Base-by-base conservation (phyloP, 2,797 vertebrate species). In the Emydoidea blandingii region DNA sequence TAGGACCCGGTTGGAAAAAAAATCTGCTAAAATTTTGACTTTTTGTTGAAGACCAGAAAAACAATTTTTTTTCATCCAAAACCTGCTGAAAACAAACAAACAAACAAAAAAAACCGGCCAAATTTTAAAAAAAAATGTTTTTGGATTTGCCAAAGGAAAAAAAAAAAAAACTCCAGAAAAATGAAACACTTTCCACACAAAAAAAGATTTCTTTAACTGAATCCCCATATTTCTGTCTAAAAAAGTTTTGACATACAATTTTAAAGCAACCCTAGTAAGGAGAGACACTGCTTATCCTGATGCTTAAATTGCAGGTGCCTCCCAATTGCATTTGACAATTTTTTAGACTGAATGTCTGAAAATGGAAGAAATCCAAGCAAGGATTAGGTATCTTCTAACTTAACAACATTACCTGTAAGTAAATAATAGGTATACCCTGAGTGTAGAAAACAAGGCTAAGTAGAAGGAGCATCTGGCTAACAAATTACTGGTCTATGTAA, bases 401-500 rank as follows among this genome's bases (percentile, higher is more conserved):
- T 93, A 88, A 90, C 41, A 93, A 89, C 79, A 81, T 90, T 83
- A 90, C 85, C 89, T 92, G 90, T 54, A 83, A 94, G 81, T 95
- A 97, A 97, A 92, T 95, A 96, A 84, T 93, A 89, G 85, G 62
- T 89, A 94, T 10, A 89, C 44, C 5, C 81, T 23, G 49, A 93
- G 79, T 74, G 95, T 54, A 97, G 92, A 96, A 96, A 97, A 94
- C 31, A 94, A 96, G 80, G 83, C 85, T 86, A 94, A 96, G 78
- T 54, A 25, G 85, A 83, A 85, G 44, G 88, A 94, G 34, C 91
- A 96, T 88, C 83, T 94, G 79, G 86, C 54, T 92, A 94, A 95
- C 88, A 90, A 84, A 86, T 53, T 95, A 78, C 93, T 86, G 62
- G 79, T 27, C 91, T 93, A 85, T 96, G 85, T 83, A 91, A 95